A percentile compares a stretch with the other conserved stretches of the same genome.
Evolutionary conservation across 2,113 vertebrate species (phyloP).

Genomic region (Shinisaurus crocodilurus): DNA sequence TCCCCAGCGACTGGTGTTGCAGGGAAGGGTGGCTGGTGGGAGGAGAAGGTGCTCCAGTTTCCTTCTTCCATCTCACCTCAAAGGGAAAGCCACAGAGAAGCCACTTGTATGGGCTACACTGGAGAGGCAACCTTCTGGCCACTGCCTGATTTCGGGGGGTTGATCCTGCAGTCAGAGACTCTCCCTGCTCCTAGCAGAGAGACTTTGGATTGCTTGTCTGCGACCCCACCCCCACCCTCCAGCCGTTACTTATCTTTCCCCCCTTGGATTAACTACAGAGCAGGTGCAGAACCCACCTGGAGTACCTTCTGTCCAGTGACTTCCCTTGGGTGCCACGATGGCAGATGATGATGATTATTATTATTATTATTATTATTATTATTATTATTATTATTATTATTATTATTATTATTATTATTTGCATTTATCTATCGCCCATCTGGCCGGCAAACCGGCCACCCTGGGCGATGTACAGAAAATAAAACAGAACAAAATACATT

Average conservation of each 20-base stretch:
- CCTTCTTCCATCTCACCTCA: neutral
- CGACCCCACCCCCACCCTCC: too few species aligned
- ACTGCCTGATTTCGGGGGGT: neutral
- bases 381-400: too few species aligned
- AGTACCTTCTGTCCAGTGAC: neutral
- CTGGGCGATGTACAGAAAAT: too few species aligned
- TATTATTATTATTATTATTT: too few species aligned
- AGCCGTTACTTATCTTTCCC: too few species aligned
- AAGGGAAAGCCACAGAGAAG: neutral
- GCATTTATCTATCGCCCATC: too few species aligned
- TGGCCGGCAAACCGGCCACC: too few species aligned
- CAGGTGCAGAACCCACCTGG: neutral
- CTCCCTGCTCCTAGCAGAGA: neutral
- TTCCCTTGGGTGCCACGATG: neutral
- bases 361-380: too few species aligned
- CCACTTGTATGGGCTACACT: neutral
- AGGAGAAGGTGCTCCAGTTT: neutral
- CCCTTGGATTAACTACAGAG: neutral
- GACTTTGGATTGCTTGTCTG: too few species aligned
- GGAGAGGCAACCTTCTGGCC: slow-evolving; percentile 7
- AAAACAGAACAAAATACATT: too few species aligned
- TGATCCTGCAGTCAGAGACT: neutral
- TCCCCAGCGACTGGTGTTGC: too few species aligned
- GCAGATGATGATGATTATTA: too few species aligned
- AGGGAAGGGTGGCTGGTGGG: neutral